Conservation (phyloP, 2,797 vertebrate genomes). For the Graptemys geographica region DNA sequence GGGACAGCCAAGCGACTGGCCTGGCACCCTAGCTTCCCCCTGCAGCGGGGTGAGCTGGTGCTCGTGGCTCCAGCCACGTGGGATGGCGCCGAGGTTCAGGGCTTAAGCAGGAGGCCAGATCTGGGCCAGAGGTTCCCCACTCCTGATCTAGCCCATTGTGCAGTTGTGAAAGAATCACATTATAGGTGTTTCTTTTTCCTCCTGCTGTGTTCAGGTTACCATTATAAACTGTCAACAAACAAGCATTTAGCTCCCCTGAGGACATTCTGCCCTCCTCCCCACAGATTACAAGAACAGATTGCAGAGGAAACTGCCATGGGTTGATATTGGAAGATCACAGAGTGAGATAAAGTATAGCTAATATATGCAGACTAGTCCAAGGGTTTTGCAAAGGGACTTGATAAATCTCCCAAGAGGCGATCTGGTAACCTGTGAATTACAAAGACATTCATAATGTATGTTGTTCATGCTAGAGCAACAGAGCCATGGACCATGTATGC, state of each 20-base stretch:
- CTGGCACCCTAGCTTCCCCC: no score
- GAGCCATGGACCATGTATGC: neutral
- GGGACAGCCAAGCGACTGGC: no score
- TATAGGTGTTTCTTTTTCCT: neutral
- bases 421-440: neutral
- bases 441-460: neutral
- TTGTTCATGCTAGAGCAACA: neutral
- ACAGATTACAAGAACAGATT: conserved; percentile 8
- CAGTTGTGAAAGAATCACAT: fast-evolving
- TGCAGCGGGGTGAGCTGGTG: no score
- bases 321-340: neutral
- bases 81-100: no score
- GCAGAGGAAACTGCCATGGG: conserved; percentile 3
- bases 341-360: neutral
- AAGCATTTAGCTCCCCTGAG: neutral
- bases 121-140: no score
- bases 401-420: neutral
- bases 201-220: neutral
- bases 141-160: fast-evolving
- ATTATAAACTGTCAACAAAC: neutral
- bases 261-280: neutral
- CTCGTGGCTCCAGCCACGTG: no score
- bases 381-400: neutral
- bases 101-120: no score
- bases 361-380: neutral